phyloP scores from a whole-genome alignment of 1,140 invertebrate genomes.

The Nomia melanderi region DNA sequence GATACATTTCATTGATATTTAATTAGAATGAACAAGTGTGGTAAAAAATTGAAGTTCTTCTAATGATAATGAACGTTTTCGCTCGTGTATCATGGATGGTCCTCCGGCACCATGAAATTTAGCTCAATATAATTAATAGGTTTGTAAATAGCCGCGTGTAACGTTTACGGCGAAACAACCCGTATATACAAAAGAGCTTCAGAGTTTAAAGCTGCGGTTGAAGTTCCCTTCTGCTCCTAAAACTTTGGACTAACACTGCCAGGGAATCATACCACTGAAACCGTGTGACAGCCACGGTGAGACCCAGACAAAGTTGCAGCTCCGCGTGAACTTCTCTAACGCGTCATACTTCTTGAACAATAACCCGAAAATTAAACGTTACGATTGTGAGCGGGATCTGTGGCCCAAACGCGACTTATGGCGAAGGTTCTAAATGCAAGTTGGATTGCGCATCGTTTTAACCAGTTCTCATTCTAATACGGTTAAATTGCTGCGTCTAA shows the following conservation, averaged over 20 bases:
- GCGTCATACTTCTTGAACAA: conserved; percentile 6
- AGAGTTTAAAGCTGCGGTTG: conserved; percentile 17
- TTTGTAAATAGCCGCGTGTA: too few relatives aligned
- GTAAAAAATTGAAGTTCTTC: too few relatives aligned
- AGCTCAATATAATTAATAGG: too few relatives aligned
- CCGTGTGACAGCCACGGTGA: conserved; percentile 16
- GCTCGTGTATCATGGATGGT: too few relatives aligned
- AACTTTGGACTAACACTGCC: conserved; percentile 13
- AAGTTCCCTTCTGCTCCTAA: conserved; percentile 4
- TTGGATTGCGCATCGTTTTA: neutral
- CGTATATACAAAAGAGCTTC: neutral
- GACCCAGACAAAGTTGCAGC: conserved; percentile 20
- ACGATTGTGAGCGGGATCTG: neutral
- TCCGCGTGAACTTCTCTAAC: neutral
- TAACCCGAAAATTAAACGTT: conserved; percentile 11
- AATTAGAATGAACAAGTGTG: too few relatives aligned
- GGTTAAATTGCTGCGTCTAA: neutral
- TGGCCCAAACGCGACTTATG: conserved; percentile 9
- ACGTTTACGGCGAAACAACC: too few relatives aligned
- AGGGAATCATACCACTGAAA: neutral
- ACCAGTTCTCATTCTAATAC: neutral
- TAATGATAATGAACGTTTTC: too few relatives aligned
- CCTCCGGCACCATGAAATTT: too few relatives aligned
- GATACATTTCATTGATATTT: too few relatives aligned
- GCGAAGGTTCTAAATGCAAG: neutral